These are phyloP conservation scores for Heliocidaris tuberculata DNA, from an alignment of 35 echinoderm and acorn worm species.

Conservation along the genomic window DNA sequence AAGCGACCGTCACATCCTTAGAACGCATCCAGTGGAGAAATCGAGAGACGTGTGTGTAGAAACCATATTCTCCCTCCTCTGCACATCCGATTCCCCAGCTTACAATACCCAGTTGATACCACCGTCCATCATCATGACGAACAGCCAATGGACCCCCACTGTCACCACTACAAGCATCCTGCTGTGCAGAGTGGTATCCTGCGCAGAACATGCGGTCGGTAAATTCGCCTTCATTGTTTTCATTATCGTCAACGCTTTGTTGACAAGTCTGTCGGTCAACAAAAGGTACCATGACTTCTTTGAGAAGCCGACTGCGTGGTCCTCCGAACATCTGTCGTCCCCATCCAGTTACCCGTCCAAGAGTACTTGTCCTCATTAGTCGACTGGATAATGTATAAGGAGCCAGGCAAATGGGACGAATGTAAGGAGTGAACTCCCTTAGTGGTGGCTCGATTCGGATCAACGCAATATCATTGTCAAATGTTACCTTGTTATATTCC, in stretches of 20 bases:
- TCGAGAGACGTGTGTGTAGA: conserved; percentile 69
- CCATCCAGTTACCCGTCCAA: conserved; percentile 75
- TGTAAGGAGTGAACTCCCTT: conserved; percentile 62
- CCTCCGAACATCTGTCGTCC: conserved; percentile 61
- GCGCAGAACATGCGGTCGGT: too few species aligned
- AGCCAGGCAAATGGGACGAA: conserved; percentile 78
- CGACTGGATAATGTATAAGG: conserved; percentile 13
- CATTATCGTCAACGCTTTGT: too few species aligned
- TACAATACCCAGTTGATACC: too few species aligned
- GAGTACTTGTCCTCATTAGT: not conserved
- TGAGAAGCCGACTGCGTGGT: conserved; percentile 62
- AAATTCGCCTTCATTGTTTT: too few species aligned
- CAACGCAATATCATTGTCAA: conserved; percentile 69
- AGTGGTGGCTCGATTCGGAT: conserved; percentile 61
- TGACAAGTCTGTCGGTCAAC: not conserved
- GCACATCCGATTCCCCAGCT: conserved; percentile 50
- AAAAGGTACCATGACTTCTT: conserved; percentile 70
- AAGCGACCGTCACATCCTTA: not conserved
- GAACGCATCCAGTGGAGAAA: conserved; percentile 69
- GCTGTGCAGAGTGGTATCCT: not conserved
- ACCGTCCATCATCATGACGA: conserved; percentile 20
- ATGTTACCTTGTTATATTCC: conserved; percentile 37
- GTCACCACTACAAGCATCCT: conserved; percentile 61
- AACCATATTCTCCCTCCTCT: conserved; percentile 72
- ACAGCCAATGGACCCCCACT: conserved; percentile 58